Evolutionary conservation across 2,113 vertebrate genomes (phyloP), one percentile per base, ranked within the genome.

Genomic region (Heliornis fulica): DNA sequence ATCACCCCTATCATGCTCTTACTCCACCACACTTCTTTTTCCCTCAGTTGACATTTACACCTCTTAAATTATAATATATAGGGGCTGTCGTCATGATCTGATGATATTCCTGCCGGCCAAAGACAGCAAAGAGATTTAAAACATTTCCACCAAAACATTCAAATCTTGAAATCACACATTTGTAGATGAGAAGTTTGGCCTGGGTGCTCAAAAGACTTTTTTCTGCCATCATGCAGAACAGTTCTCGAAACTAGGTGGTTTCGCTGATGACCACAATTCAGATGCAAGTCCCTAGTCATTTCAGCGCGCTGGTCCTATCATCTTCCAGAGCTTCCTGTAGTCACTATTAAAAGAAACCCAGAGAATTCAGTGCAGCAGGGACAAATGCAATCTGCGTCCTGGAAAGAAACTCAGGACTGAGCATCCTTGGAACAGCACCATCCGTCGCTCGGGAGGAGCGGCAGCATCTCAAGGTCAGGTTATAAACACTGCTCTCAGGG

Each of bases 281-380:
- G 94, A 75, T 4, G 0, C 40, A 86, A 86, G 93, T 57, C 48
- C 53, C 84, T 7, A 93, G 88, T 87, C 76, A 94, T 50, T 91
- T 56, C 87, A 65, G 76, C 32, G 2, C 45, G 65, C 45, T 94
- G 56, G 50, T 93, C 95, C 90, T 66, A 82, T 59, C 82, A 90
- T 77, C 69, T 53, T 76, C 40, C 89, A 94, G 66, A 93, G 56
- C 63, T 46, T 48, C 9, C 86, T 54, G 0, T 48, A 88, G 85
- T 26, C 71, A 21, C 83, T 87, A 79, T 90, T 94, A 90, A 88
- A 93, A 90, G 90, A 94, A 94, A 94, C 38, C 43, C 72, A 91
- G 40, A 92, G 61, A 86, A 92, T n/a, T 45, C 72, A 61, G 41
- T 8, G 4, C 32, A 57, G 72, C 77, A 54, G 45, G 89, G 36